These are phyloP conservation scores for Ormyrus rosae DNA, from an alignment of 2,888 invertebrate genomes.

Conservation along the genomic window DNA sequence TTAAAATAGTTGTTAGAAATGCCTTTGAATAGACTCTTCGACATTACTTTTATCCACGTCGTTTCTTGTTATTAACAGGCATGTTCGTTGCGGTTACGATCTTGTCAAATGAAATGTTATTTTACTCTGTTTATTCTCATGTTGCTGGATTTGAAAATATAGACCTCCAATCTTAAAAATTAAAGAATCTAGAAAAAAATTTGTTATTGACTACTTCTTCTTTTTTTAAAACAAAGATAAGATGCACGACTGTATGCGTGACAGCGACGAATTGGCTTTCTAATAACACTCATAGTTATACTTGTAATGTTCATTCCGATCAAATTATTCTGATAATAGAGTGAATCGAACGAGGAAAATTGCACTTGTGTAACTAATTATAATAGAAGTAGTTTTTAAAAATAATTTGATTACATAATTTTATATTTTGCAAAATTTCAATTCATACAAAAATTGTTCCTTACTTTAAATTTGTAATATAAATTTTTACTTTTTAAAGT, in stretches of 20 bases:
- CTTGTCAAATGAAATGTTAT: conserved; percentile 34
- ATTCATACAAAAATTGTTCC: background rate
- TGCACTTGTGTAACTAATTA: background rate
- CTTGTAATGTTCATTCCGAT: background rate
- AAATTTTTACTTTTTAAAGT: background rate
- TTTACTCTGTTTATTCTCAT: conserved; percentile 31
- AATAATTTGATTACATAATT: background rate
- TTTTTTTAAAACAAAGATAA: background rate
- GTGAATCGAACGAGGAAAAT: background rate
- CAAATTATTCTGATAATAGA: background rate
- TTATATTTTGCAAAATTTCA: background rate
- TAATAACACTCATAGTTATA: conserved; percentile 2
- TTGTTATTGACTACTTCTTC: background rate
- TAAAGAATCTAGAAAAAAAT: background rate
- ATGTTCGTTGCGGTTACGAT: conserved; percentile 22
- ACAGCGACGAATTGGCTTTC: conserved; percentile 14
- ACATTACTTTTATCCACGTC: conserved; percentile 22
- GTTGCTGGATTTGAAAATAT: conserved; percentile 22
- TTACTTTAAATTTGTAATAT: conserved; percentile 17
- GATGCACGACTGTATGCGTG: background rate
- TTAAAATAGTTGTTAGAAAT: conserved; percentile 31
- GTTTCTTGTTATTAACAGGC: conserved; percentile 43
- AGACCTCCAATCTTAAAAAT: conserved; percentile 9
- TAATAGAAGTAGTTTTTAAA: background rate
- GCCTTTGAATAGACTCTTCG: conserved; percentile 32